A percentile compares a stretch with the other conserved stretches of the same genome.
Evolutionary conservation across 2,797 vertebrate species (phyloP).

Genomic region (Pantherophis alleghaniensis): DNA sequence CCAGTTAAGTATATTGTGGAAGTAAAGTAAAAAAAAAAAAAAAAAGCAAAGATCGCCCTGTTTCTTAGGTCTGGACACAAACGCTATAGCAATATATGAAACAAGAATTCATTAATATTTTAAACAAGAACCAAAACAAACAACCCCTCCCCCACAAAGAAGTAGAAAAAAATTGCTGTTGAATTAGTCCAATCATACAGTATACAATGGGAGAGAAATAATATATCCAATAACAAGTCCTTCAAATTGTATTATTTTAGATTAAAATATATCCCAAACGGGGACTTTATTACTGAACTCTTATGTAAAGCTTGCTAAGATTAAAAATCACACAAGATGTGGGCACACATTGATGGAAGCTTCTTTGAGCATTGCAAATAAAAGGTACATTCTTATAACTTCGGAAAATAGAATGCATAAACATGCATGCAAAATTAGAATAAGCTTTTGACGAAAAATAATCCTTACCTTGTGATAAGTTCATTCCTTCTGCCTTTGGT

Average conservation of each 20-base stretch:
- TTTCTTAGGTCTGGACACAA: neutral
- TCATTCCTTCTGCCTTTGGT: conserved; percentile 59
- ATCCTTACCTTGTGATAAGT: conserved; percentile 66
- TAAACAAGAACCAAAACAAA: neutral
- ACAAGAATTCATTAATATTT: neutral
- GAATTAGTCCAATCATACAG: neutral
- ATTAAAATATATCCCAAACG: neutral
- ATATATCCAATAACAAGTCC: neutral
- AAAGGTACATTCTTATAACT: neutral
- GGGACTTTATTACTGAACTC: neutral
- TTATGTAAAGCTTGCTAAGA: neutral
- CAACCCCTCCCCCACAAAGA: neutral
- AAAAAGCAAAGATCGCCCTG: neutral
- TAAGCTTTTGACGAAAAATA: conserved; percentile 21
- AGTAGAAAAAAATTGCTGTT: neutral
- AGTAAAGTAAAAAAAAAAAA: neutral
- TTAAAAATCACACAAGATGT: neutral
- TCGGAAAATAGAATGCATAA: neutral
- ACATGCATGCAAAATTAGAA: neutral
- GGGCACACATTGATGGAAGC: neutral
- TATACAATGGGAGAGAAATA: neutral
- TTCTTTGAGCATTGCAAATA: neutral
- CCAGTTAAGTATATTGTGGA: neutral
- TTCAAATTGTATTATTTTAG: neutral
- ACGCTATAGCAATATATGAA: neutral